These are phyloP conservation scores for Phortica magna DNA, from an alignment of 2,888 invertebrate species.

Conservation along the genomic window DNA sequence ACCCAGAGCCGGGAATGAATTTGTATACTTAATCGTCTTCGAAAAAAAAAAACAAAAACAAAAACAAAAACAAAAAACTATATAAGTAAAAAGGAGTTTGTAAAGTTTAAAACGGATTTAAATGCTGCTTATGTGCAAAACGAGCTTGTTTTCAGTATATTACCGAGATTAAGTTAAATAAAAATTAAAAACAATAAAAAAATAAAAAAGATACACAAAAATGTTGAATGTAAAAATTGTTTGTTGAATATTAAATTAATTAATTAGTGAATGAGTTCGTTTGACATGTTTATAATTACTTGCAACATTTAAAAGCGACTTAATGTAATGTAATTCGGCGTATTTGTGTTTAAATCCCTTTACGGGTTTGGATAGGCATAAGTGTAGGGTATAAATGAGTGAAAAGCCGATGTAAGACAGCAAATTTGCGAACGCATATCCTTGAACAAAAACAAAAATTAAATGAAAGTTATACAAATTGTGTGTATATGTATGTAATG, in stretches of 20 bases:
- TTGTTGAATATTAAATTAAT: slow-evolving; percentile 7
- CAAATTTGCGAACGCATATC: no score
- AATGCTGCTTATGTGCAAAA: slow-evolving; percentile 65
- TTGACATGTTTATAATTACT: not conserved
- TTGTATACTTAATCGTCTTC: slow-evolving; percentile 51
- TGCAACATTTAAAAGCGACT: not conserved
- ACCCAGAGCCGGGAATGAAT: slow-evolving; percentile 34
- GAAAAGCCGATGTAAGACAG: no score
- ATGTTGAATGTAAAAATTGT: slow-evolving; percentile 13
- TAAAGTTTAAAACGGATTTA: not conserved
- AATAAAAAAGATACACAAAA: not conserved
- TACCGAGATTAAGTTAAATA: slow-evolving; percentile 26
- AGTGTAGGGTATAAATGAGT: no score
- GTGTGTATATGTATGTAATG: not conserved
- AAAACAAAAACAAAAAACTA: slow-evolving; percentile 46
- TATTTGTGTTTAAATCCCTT: not conserved
- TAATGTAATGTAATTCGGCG: not conserved
- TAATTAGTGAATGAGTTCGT: slow-evolving; percentile 4
- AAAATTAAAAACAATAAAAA: slow-evolving; percentile 15
- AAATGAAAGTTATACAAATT: no score
- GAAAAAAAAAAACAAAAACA: slow-evolving; percentile 49
- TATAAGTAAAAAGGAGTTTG: slow-evolving; percentile 25
- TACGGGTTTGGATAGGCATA: no score
- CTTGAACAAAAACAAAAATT: no score
- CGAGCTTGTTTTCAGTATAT: slow-evolving; percentile 72